Evolutionary conservation across 2,888 invertebrate genomes (phyloP).

Genomic region (Apomyelois bistriatella): DNA sequence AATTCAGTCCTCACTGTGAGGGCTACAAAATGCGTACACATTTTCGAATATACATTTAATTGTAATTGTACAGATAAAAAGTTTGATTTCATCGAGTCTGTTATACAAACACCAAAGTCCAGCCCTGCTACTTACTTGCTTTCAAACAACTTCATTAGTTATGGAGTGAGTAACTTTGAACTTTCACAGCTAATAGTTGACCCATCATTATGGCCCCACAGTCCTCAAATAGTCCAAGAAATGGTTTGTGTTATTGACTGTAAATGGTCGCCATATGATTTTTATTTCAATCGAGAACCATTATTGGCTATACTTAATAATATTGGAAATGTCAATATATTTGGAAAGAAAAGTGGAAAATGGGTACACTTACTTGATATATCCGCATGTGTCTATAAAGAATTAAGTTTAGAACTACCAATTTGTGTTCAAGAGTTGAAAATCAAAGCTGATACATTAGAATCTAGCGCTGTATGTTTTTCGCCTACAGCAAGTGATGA

Average conservation of each 20-base stretch:
- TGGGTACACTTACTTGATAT: slow-evolving; percentile 46
- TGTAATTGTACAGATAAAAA: slow-evolving; percentile 50
- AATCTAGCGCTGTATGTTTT: slow-evolving; percentile 56
- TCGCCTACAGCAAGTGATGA: slow-evolving; percentile 32
- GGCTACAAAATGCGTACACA: slow-evolving; percentile 47
- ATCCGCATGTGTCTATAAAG: slow-evolving; percentile 34
- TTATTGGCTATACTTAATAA: slow-evolving; percentile 56
- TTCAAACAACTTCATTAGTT: slow-evolving; percentile 32
- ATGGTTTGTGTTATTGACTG: slow-evolving; percentile 40
- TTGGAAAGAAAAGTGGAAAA: slow-evolving; percentile 27
- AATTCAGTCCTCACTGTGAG: slow-evolving; percentile 45
- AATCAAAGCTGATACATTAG: slow-evolving; percentile 38
- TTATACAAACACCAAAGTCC: slow-evolving; percentile 39
- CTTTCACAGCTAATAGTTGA: slow-evolving; percentile 54
- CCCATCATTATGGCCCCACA: slow-evolving; percentile 60
- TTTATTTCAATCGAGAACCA: slow-evolving; percentile 35
- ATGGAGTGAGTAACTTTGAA: slow-evolving; percentile 45
- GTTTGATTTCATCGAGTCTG: slow-evolving; percentile 43
- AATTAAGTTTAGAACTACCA: slow-evolving; percentile 26
- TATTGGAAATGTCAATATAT: slow-evolving; percentile 55
- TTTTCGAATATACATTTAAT: slow-evolving; percentile 50
- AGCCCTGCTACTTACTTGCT: slow-evolving; percentile 48
- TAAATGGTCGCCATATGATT: slow-evolving; percentile 52
- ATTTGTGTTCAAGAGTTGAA: slow-evolving; percentile 37
- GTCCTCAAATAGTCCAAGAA: slow-evolving; percentile 44